Base-by-base conservation (phyloP, 2,113 vertebrate species). In the Dolichallabes microphthalmus region DNA sequence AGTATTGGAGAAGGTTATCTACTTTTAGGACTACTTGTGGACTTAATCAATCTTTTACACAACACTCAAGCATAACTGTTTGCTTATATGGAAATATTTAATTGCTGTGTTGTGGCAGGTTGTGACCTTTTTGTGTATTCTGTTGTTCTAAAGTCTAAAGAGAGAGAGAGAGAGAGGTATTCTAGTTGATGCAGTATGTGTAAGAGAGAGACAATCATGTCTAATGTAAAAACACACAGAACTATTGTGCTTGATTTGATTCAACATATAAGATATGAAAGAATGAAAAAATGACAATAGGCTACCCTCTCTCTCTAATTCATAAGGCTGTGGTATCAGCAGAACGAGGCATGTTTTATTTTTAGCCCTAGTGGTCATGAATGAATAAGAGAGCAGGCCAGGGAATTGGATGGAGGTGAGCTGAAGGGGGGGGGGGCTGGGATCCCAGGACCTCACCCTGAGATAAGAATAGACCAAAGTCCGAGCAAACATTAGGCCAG, bases 401-500 rank as follows among this genome's bases (percentile, higher is more conserved):
- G 60, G 52, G 52, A 86, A 57, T 20, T 55, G 20, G 75, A 83
- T n/a, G 71, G 76, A 85, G 60, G 58, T 64, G 66, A 39, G 35
- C n/a, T 30, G 22, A 13, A 63, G 22, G 2, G 53, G 13, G 17
- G 15, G 90, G 14, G 90, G 89, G 90, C 86, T 90, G 90, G 91
- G 92, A 93, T 92, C 92, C 92, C 92, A 91, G 91, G 89, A 92
- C 94, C 93, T 93, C 92, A 92, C 93, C 91, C 89, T 88, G 88
- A 88, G 94, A 95, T 94, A 95, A 95, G 93, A 88, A 50, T 55
- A 79, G 94, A 83, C 92, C 94, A 95, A 95, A 95, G 94, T 95
- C 93, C 92, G 52, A 84, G 55, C 71, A 83, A 82, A 89, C 80
- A 89, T 45, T 74, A 52, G 61, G 60, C 57, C 83, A 58, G 66